phyloP scores from a whole-genome alignment of 2,113 vertebrate genomes.

The Euleptes europaea region DNA sequence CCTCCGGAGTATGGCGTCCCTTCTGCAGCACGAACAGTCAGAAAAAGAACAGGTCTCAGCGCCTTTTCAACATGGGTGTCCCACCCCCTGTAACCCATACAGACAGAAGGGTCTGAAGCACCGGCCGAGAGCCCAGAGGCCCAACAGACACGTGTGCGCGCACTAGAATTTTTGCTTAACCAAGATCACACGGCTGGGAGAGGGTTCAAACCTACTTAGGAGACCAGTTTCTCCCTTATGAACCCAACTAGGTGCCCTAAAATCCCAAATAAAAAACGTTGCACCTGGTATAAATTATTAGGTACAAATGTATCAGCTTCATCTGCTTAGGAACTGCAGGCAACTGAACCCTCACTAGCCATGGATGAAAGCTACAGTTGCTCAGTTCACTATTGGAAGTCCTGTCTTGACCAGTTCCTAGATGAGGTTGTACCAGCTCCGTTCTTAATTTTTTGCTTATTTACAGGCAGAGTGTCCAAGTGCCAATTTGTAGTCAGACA shows the following conservation, averaged over 20 bases:
- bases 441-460: no score
- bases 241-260: neutral
- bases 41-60: neutral
- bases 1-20: constrained; percentile 92
- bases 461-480: no score
- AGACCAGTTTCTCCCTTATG: no score
- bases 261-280: neutral
- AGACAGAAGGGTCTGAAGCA: neutral
- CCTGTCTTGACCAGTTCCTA: neutral
- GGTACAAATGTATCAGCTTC: no score
- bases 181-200: no score
- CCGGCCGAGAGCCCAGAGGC: neutral
- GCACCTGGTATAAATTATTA: neutral
- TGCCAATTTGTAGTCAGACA: no score
- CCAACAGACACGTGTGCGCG: neutral
- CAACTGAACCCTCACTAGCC: neutral
- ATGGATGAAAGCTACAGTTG: neutral
- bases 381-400: neutral
- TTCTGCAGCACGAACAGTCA: constrained; percentile 70
- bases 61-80: no score
- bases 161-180: neutral
- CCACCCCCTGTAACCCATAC: neutral
- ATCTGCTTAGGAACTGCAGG: neutral
- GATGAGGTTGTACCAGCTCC: neutral
- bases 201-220: neutral